Percentiles rank a stretch among this genome's conserved stretches.
These are phyloP conservation scores for Eupelmus urozonus DNA, from an alignment of 2,888 invertebrate species.

Conservation along the genomic window DNA sequence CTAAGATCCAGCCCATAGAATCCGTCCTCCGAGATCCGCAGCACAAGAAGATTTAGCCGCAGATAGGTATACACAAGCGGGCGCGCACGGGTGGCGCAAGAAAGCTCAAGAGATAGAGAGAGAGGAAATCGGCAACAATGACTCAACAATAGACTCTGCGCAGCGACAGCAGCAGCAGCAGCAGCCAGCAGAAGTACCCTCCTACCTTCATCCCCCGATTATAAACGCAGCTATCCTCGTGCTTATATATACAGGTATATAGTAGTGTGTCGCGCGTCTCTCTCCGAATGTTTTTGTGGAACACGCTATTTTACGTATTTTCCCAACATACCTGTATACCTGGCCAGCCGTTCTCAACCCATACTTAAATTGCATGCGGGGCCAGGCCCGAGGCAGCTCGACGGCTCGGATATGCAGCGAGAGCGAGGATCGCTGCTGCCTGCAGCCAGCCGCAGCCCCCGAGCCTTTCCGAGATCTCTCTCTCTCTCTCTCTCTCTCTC, in stretches of 20 bases:
- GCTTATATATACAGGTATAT: neutral
- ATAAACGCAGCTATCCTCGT: conserved; percentile 14
- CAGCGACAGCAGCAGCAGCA: no score
- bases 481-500: neutral
- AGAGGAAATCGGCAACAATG: conserved; percentile 74
- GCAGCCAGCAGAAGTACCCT: no score
- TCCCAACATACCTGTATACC: conserved; percentile 68
- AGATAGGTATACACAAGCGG: conserved; percentile 4
- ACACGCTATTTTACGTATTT: conserved; percentile 68
- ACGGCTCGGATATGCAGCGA: neutral
- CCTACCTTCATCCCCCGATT: conserved; percentile 67
- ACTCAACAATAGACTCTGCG: conserved; percentile 68
- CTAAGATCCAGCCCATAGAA: neutral
- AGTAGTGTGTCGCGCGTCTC: neutral
- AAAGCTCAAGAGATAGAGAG: conserved; percentile 52
- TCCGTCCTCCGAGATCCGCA: no score
- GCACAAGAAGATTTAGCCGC: conserved; percentile 37
- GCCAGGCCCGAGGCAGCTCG: neutral
- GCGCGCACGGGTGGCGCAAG: neutral
- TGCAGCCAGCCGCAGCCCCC: no score
- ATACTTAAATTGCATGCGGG: no score
- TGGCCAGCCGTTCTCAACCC: neutral
- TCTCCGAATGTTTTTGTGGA: conserved; percentile 67
- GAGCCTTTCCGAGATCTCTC: no score
- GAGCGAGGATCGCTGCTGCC: neutral